Conservation (phyloP, 2,797 vertebrate genomes). For the Oryzias dopingdopingensis region DNA sequence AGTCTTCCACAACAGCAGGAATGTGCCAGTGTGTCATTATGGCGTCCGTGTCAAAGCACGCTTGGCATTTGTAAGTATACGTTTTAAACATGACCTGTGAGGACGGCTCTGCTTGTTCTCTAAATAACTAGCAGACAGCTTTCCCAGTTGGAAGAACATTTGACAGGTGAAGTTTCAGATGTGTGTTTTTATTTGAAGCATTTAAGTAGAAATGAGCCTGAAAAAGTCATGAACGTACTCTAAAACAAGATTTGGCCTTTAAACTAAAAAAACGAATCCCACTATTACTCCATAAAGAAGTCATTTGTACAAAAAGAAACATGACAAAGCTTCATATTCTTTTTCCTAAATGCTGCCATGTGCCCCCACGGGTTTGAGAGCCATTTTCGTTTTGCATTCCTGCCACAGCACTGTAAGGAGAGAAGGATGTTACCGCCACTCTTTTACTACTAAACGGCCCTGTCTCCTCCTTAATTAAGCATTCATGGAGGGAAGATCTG, state of each 20-base stretch:
- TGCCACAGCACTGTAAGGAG: constrained; percentile 50
- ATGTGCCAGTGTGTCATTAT: constrained; percentile 67
- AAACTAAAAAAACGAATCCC: no score
- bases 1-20: constrained; percentile 61
- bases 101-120: constrained; percentile 47
- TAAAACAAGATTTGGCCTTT: no score
- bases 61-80: constrained; percentile 68
- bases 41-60: constrained; percentile 63
- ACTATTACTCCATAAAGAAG: no score
- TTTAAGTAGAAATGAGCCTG: no score
- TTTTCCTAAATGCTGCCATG: constrained; percentile 44
- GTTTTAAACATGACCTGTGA: constrained; percentile 60
- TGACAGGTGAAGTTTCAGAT: constrained; percentile 51
- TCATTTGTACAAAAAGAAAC: no score
- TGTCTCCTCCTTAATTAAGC: constrained; percentile 73
- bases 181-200: constrained; percentile 2
- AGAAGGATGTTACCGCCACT: constrained; percentile 48
- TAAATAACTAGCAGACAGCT: constrained; percentile 60
- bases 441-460: constrained; percentile 67
- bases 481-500: constrained; percentile 58
- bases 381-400: constrained; percentile 61
- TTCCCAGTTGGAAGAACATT: constrained; percentile 56
- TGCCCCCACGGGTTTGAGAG: constrained; percentile 46
- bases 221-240: no score
- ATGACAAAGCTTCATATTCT: no score